A percentile compares a stretch with the other conserved stretches of the same genome.
Evolutionary conservation across 2,113 vertebrate genomes (phyloP).

Genomic region (Erythrolamprus reginae): DNA sequence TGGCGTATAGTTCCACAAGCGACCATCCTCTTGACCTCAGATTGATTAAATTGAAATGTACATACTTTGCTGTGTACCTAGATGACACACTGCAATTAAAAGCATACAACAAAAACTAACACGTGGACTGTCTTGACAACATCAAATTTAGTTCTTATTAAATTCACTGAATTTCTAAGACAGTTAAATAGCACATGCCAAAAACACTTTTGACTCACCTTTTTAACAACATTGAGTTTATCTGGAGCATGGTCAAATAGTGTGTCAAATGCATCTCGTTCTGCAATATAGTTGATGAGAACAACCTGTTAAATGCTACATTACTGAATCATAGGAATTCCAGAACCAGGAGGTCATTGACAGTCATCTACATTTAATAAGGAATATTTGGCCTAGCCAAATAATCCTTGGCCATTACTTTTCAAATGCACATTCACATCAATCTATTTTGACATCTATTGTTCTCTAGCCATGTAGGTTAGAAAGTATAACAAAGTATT

Average conservation of each 20-base stretch:
- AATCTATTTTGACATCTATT: background rate
- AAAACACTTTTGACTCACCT: slow-evolving; percentile 70
- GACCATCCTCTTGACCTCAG: background rate
- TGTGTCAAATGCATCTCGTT: slow-evolving; percentile 96
- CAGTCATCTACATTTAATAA: background rate
- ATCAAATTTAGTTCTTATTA: background rate
- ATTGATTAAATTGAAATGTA: background rate
- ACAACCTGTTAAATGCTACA: background rate
- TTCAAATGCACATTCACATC: background rate
- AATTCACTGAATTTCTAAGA: background rate
- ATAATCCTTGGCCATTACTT: background rate
- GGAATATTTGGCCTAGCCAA: background rate
- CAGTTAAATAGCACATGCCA: background rate
- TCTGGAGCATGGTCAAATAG: slow-evolving; percentile 96
- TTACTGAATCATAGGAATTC: background rate
- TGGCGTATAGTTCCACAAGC: background rate
- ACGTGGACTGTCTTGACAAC: background rate
- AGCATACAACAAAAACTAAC: background rate
- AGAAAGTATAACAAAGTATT: slow-evolving; percentile 3
- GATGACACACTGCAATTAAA: background rate
- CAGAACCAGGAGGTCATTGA: background rate
- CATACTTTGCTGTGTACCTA: background rate
- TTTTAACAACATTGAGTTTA: slow-evolving; percentile 96
- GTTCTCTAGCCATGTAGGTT: background rate
- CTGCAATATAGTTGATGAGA: slow-evolving; percentile 68